Conservation (phyloP, 2,888 invertebrate species). For the Buathra laborator region DNA sequence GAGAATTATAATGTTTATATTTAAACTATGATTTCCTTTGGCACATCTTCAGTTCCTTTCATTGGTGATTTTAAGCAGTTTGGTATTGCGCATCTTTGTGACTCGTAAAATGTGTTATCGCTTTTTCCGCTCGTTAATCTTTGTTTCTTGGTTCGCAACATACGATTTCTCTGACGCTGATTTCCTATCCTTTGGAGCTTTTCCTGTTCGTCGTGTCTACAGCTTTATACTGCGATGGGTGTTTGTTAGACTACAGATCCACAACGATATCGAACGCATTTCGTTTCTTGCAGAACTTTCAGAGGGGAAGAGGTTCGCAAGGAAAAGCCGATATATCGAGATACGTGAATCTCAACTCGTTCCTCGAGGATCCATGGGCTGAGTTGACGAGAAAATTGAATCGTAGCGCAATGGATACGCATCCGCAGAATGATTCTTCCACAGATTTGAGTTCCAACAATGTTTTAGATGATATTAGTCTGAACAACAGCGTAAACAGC, state of each 20-base stretch:
- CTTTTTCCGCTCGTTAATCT: not conserved
- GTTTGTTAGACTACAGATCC: not conserved
- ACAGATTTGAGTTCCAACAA: slow-evolving; percentile 38
- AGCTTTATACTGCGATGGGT: not conserved
- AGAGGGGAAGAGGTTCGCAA: slow-evolving; percentile 55
- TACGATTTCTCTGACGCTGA: not conserved
- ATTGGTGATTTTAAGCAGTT: not conserved
- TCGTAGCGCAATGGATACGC: slow-evolving; percentile 20
- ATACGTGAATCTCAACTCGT: slow-evolving; percentile 76
- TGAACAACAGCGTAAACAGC: slow-evolving; percentile 50
- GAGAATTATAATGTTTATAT: too few species aligned
- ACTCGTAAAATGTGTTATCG: not conserved
- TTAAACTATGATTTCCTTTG: not conserved
- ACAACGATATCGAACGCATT: not conserved
- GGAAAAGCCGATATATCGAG: slow-evolving; percentile 73
- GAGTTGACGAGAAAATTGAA: slow-evolving; percentile 72
- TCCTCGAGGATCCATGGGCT: slow-evolving; percentile 81
- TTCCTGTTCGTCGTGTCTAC: not conserved
- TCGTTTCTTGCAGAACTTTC: slow-evolving; percentile 71
- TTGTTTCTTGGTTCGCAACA: not conserved
- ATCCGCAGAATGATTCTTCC: slow-evolving; percentile 23
- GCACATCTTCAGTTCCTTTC: not conserved
- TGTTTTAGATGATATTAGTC: not conserved
- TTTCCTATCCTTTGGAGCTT: not conserved
- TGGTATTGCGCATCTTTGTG: not conserved